phyloP scores from a whole-genome alignment of 2,888 invertebrate species.

The Noctuana brunneofusca region DNA sequence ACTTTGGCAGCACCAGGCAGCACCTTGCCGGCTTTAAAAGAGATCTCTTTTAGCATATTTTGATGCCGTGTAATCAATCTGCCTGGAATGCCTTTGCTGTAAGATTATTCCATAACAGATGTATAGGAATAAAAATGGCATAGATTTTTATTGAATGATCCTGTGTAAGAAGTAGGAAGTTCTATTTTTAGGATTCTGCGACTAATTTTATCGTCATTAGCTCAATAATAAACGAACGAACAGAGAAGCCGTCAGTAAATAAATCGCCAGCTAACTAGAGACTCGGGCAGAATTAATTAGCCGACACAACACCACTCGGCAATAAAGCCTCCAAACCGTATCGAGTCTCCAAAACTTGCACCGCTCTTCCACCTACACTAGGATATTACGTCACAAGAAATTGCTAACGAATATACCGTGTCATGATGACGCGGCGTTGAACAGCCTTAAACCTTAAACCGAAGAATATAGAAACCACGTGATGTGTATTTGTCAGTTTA shows the following conservation, averaged over 20 bases:
- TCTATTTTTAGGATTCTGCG: not conserved
- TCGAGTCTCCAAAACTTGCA: slow-evolving; percentile 56
- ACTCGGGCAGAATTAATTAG: slow-evolving; percentile 64
- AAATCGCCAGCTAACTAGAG: slow-evolving; percentile 58
- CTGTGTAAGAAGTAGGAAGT: too few relatives aligned
- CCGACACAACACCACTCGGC: slow-evolving; percentile 51
- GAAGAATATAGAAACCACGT: not conserved
- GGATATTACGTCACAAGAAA: slow-evolving; percentile 18
- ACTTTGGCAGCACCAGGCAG: too few relatives aligned
- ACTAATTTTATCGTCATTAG: slow-evolving; percentile 13
- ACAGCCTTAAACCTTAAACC: slow-evolving; percentile 8
- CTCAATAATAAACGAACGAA: slow-evolving; percentile 3
- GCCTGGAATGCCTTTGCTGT: too few relatives aligned
- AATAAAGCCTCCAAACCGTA: slow-evolving; percentile 65
- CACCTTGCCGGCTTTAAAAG: too few relatives aligned
- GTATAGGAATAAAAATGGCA: too few relatives aligned
- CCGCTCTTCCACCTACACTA: slow-evolving; percentile 37
- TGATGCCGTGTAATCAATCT: too few relatives aligned
- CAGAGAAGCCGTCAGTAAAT: slow-evolving; percentile 45
- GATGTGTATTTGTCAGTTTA: slow-evolving; percentile 36
- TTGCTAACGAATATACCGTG: not conserved
- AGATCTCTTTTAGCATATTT: too few relatives aligned
- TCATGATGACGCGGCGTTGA: not conserved
- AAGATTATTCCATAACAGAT: too few relatives aligned
- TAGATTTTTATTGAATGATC: too few relatives aligned